Conservation (phyloP, 2,113 vertebrate genomes). For the Syngnathus scovelli region DNA sequence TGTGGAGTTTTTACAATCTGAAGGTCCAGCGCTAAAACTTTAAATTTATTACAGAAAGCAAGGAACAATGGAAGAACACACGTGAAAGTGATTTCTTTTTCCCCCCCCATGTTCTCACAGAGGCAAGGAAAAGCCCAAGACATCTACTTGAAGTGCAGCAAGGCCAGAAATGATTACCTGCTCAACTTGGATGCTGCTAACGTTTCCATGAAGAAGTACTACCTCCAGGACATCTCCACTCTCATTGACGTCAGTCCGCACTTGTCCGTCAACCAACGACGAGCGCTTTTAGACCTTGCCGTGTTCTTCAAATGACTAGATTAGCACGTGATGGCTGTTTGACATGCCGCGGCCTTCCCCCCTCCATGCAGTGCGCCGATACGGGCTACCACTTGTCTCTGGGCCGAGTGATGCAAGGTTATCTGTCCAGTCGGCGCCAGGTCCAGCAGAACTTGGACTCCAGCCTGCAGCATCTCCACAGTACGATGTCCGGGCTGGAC, state of each 20-base stretch:
- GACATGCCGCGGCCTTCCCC: neutral
- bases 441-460: constrained; percentile 69
- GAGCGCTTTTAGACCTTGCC: neutral
- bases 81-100: neutral
- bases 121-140: constrained; percentile 80
- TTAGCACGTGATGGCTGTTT: neutral
- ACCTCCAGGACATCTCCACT: constrained; percentile 72
- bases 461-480: constrained; percentile 74
- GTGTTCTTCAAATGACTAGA: neutral
- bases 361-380: constrained; percentile 73
- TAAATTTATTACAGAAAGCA: too few species aligned
- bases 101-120: constrained; percentile 45
- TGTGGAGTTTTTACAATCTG: too few species aligned
- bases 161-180: constrained; percentile 84
- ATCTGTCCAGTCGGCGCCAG: constrained; percentile 62
- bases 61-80: too few species aligned
- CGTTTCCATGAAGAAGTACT: constrained; percentile 78
- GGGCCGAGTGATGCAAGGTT: constrained; percentile 71
- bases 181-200: constrained; percentile 80
- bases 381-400: constrained; percentile 79
- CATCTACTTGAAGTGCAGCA: constrained; percentile 78
- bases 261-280: neutral
- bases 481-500: constrained; percentile 67
- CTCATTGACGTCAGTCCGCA: constrained; percentile 78
- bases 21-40: too few species aligned